phyloP scores from a whole-genome alignment of 2,113 vertebrate genomes.

The Vidua macroura region DNA sequence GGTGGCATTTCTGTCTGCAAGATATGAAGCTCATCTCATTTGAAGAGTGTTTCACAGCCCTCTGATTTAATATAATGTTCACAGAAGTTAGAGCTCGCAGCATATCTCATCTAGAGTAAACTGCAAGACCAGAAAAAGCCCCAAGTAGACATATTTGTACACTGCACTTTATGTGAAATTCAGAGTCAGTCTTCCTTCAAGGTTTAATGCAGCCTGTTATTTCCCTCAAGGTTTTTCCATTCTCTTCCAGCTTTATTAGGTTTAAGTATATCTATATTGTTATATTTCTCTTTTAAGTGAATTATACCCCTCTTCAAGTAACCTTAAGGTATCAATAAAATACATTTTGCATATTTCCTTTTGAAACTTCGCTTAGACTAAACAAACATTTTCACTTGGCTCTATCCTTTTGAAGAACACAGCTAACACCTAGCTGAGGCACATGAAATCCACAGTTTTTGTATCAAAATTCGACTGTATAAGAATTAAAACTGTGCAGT shows the following conservation, averaged over 20 bases:
- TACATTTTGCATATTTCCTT: not conserved
- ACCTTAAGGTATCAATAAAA: not conserved
- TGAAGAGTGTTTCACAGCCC: not conserved
- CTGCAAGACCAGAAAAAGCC: not conserved
- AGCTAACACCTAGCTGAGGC: not conserved
- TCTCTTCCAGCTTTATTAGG: not conserved
- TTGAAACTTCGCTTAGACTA: not conserved
- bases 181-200: not conserved
- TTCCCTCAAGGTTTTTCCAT: slow-evolving; percentile 36
- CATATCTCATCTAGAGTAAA: not conserved
- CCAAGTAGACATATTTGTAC: not conserved
- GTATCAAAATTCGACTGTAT: not conserved
- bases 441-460: not conserved
- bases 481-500: not conserved
- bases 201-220: not conserved
- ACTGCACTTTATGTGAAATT: not conserved
- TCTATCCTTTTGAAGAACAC: not conserved
- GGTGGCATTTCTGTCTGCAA: not conserved
- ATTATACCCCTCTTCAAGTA: not conserved
- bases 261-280: not conserved
- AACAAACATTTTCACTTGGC: not conserved
- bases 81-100: not conserved
- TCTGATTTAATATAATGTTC: not conserved
- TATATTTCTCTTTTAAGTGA: not conserved
- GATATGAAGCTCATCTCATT: not conserved